phyloP scores from a whole-genome alignment of 2,113 vertebrate genomes.

The Chaetorhynchus papuensis region DNA sequence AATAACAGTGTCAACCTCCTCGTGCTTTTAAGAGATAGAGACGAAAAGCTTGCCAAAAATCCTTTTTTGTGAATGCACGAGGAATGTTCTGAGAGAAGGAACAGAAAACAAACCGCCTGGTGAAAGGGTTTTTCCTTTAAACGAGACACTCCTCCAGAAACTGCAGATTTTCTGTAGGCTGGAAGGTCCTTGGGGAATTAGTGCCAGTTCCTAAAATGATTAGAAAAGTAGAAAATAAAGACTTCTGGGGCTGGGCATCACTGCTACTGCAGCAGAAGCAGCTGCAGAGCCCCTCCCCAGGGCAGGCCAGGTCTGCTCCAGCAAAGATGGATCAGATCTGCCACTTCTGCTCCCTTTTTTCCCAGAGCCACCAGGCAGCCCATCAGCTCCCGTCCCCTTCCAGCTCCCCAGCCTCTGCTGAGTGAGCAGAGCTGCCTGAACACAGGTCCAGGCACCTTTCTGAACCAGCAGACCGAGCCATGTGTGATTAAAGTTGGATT shows the following conservation, averaged over 20 bases:
- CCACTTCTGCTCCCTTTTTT: neutral
- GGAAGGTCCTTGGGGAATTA: neutral
- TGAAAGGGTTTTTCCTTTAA: neutral
- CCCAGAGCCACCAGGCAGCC: neutral
- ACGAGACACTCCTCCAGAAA: neutral
- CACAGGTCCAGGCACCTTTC: neutral
- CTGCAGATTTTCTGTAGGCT: neutral
- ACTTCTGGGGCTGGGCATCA: neutral
- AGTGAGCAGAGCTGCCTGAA: neutral
- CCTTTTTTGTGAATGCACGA: neutral
- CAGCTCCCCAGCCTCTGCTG: neutral
- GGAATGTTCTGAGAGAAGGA: neutral
- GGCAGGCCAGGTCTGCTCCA: neutral
- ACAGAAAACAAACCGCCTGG: neutral
- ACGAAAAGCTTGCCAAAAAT: neutral
- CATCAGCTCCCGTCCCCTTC: accelerated
- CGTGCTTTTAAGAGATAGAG: neutral
- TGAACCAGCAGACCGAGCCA: neutral
- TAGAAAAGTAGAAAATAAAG: neutral
- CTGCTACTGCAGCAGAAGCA: neutral
- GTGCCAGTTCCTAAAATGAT: neutral
- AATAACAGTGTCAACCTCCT: neutral
- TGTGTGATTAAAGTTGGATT: slow-evolving; percentile 29
- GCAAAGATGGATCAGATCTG: neutral
- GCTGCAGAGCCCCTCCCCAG: accelerated